These are phyloP conservation scores for Lathamus discolor DNA, from an alignment of 2,113 vertebrate species.

Conservation along the genomic window DNA sequence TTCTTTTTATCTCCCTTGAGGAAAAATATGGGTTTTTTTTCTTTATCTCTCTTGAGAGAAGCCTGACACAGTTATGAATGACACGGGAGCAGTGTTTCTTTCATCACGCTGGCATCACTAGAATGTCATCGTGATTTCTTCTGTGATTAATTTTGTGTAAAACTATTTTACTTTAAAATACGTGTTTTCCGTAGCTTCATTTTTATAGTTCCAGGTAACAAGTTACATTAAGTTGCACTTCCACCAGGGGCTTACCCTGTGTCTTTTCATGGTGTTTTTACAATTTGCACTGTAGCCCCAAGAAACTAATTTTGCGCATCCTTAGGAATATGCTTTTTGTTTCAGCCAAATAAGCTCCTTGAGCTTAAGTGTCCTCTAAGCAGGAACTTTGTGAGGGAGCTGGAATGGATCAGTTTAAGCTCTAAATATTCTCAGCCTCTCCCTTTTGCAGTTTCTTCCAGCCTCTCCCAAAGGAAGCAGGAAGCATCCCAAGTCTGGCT, in stretches of 20 bases:
- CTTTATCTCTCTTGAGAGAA: not conserved
- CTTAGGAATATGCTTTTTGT: not conserved
- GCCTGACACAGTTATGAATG: conserved; percentile 21
- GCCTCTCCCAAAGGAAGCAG: not conserved
- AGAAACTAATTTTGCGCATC: not conserved
- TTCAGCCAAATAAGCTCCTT: not conserved
- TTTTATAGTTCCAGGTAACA: not conserved
- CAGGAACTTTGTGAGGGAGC: not conserved
- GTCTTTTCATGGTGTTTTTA: not conserved
- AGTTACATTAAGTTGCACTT: not conserved
- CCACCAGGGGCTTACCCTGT: not conserved
- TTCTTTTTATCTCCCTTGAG: conserved; percentile 15
- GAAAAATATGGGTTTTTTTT: not conserved
- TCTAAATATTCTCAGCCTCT: not conserved
- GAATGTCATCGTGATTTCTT: not conserved
- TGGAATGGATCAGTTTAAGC: not conserved
- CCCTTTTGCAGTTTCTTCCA: not conserved
- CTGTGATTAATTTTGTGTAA: not conserved
- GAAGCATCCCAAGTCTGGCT: not conserved
- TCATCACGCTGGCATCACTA: not conserved
- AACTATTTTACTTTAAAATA: not conserved
- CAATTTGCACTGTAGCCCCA: not conserved
- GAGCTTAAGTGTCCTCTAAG: not conserved
- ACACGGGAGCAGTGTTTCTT: not conserved
- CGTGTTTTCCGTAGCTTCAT: not conserved